Conservation (phyloP, 2,888 invertebrate species). For the Blomia tropicalis region DNA sequence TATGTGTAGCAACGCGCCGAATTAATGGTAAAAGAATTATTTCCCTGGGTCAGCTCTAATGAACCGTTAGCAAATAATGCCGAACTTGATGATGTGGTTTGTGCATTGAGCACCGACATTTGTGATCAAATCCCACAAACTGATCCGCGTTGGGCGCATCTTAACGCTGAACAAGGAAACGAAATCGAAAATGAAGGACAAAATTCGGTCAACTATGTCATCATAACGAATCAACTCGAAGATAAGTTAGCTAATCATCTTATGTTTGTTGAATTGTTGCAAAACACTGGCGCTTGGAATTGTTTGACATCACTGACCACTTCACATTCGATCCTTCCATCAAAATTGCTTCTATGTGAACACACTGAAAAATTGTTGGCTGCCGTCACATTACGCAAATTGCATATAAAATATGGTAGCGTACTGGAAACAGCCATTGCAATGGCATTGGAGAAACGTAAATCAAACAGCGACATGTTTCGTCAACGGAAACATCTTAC, state of each 20-base stretch:
- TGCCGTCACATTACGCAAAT: slow-evolving; percentile 50
- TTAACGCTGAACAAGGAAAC: background rate
- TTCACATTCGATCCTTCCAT: slow-evolving; percentile 39
- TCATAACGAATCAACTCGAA: slow-evolving; percentile 63
- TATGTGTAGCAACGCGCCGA: background rate
- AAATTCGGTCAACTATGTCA: slow-evolving; percentile 48
- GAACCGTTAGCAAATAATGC: slow-evolving; percentile 37
- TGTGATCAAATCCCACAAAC: slow-evolving; percentile 73
- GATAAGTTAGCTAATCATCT: slow-evolving; percentile 69
- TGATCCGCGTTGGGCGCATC: slow-evolving; percentile 57
- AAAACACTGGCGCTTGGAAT: slow-evolving; percentile 35
- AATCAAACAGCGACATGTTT: background rate
- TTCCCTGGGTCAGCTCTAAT: background rate
- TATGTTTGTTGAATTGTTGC: slow-evolving; percentile 54
- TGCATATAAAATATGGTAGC: slow-evolving; percentile 37
- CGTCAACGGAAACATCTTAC: slow-evolving; percentile 41
- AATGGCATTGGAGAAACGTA: background rate
- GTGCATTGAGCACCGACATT: slow-evolving; percentile 54
- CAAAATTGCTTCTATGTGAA: slow-evolving; percentile 48
- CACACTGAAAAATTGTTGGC: slow-evolving; percentile 64
- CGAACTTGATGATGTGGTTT: slow-evolving; percentile 46
- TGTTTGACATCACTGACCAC: slow-evolving; percentile 32
- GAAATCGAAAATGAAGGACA: background rate
- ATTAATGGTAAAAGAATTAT: background rate
- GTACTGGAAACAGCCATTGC: slow-evolving; percentile 21